A percentile compares a stretch with the other conserved stretches of the same genome.
phyloP scores from a whole-genome alignment of 2,113 vertebrate species.

The Glareola pratincola region DNA sequence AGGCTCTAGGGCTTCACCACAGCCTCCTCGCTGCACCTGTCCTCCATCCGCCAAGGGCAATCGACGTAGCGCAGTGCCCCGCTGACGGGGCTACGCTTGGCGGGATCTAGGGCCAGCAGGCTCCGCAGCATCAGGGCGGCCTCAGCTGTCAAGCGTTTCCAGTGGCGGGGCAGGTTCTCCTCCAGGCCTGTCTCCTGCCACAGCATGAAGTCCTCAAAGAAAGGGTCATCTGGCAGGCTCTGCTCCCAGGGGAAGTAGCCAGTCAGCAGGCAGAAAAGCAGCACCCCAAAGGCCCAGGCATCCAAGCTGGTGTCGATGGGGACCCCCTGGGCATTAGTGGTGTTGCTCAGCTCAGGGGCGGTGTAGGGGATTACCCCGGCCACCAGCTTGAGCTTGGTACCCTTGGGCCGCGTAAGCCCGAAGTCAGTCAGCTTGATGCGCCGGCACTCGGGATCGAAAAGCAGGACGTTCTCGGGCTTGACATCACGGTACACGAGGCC shows the following conservation, averaged over 20 bases:
- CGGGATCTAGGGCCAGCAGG: slow-evolving; percentile 80
- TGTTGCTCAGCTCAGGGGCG: slow-evolving; percentile 85
- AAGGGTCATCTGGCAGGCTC: slow-evolving; percentile 80
- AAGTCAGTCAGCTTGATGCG: slow-evolving; percentile 91
- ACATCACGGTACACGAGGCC: slow-evolving; percentile 91
- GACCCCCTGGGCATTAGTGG: slow-evolving; percentile 73
- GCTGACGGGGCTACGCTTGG: slow-evolving; percentile 70
- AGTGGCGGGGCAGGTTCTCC: slow-evolving; percentile 80
- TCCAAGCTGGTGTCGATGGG: slow-evolving; percentile 87
- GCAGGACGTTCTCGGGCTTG: slow-evolving; percentile 92
- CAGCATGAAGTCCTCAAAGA: slow-evolving; percentile 88
- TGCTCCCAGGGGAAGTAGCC: slow-evolving; percentile 95
- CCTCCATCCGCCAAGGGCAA: slow-evolving; percentile 62
- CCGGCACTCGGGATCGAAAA: slow-evolving; percentile 81
- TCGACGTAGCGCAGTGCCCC: slow-evolving; percentile 73
- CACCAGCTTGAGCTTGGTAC: slow-evolving; percentile 86
- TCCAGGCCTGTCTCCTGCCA: slow-evolving; percentile 77
- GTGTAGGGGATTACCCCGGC: slow-evolving; percentile 90
- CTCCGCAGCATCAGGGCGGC: slow-evolving; percentile 83
- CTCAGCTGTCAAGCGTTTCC: slow-evolving; percentile 79
- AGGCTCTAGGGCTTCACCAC: background rate
- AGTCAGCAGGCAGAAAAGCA: slow-evolving; percentile 92
- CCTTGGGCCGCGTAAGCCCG: slow-evolving; percentile 86
- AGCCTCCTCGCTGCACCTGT: rapidly evolving
- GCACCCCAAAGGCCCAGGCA: slow-evolving; percentile 89